Base-by-base conservation (phyloP, 2,113 vertebrate genomes). In the Probosciger aterrimus region DNA sequence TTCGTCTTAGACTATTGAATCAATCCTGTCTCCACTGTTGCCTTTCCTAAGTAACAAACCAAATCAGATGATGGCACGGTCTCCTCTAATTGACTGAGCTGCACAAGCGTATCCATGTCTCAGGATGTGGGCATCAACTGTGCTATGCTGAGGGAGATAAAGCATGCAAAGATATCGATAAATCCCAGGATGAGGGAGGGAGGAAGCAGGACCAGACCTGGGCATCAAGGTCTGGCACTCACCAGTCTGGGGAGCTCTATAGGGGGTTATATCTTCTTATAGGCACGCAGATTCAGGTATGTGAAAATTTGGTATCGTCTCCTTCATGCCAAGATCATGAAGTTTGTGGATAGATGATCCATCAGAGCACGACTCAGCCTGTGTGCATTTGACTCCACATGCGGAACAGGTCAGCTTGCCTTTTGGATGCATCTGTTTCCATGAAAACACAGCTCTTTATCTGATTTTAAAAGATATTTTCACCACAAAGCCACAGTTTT, bases 31-130 rank as follows among this genome's bases (percentile, higher is more conserved):
- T 92, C 71, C 81, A 77, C 60, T 91, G 93, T 74, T 5, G 47
- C 86, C 86, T 88, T 88, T 63, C 92, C 91, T 79, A 65, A 93
- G 86, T 96, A 97, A 96, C 94, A 96, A 96, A 95, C 93, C 86
- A 82, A 97, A 97, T 95, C 90, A 96, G 91, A 91, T 70, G 86
- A 93, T 41, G 80, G 95, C 93, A 93, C 88, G 2, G 64, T 93
- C 90, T 90, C 78, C 86, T 91, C 92, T 97, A 97, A 97, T 96
- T 97, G 94, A 96, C 88, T 89, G 89, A 97, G 84, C 84, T 74
- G 91, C 85, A 83, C 79, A 64, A 91, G 88, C 11, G n/a, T 59
- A 53, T 64, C 91, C 91, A 75, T 23, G 37, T 65, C 63, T 7
- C 80, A 71, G 94, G 95, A 96, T 88, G 86, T 85, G 92, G 91